A percentile compares a stretch with the other conserved stretches of the same genome.
These are phyloP conservation scores for Sitobion miscanthi DNA, from an alignment of 1,140 invertebrate genomes.

Conservation along the genomic window DNA sequence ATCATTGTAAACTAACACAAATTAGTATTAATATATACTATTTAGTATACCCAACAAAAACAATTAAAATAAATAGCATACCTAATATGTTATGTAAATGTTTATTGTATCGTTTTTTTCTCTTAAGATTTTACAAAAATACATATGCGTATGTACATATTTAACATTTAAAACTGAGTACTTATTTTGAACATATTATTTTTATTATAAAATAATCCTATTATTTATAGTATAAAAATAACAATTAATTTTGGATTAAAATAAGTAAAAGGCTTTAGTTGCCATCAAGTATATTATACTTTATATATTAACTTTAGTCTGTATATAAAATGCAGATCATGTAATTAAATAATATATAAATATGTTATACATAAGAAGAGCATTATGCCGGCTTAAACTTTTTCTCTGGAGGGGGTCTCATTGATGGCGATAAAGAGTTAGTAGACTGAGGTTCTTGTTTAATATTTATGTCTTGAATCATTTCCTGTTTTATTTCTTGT, in stretches of 20 bases:
- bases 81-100: not conserved
- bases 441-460: constrained; percentile 45
- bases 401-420: constrained; percentile 65
- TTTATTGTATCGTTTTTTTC: not conserved
- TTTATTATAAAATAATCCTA: not conserved
- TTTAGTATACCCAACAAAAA: not conserved
- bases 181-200: not conserved
- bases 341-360: not conserved
- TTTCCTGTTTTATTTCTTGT: constrained; percentile 52
- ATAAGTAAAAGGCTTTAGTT: not conserved
- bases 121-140: not conserved
- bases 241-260: not conserved
- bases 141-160: too few relatives aligned
- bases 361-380: constrained; percentile 59
- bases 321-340: not conserved
- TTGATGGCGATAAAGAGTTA: constrained; percentile 45
- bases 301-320: not conserved
- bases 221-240: not conserved
- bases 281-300: not conserved
- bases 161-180: not conserved
- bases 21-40: not conserved
- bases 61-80: not conserved
- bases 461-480: constrained; percentile 36
- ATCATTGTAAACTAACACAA: not conserved
- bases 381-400: constrained; percentile 62